Base-by-base conservation (phyloP, 2,113 vertebrate species). In the Saimiri boliviensis region DNA sequence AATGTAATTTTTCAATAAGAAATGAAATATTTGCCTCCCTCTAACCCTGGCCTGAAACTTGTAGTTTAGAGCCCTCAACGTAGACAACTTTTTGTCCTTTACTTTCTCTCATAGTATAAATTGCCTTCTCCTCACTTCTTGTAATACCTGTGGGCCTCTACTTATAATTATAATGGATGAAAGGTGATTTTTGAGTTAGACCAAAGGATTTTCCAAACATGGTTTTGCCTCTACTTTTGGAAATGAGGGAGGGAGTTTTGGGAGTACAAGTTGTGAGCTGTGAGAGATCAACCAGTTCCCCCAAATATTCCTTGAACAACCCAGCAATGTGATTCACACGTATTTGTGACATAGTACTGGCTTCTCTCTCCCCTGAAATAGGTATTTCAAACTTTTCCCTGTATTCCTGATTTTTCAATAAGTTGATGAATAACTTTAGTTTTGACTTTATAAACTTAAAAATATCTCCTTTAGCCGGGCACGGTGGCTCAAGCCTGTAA, bases 401-500 rank as follows among this genome's bases (percentile, higher is more conserved):
- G 30, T 73, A 27, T 76, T 82, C 16, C 23, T 71, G 42, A 60
- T 86, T 77, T 92, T 93, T 85, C 60, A 2, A 68, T 68, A 63
- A 84, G 71, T 81, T 90, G 66, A 93, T 45, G 20, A 52, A 47
- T 81, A 90, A 58, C 11, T 92, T 95, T 70, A 42, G 7, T 85
- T 96, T 25, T 68, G 21, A 85, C 92, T 95, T 92, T 86, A 70
- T 83, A 82, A 96, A 92, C 10, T 94, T 77, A 89, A 89, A 63
- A 89, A 23, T 93, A 76, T 92, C 8, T 87, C n/a, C 21, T 83
- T 89, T 40, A 32, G n/a, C n/a, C n/a, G n/a, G n/a, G n/a, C n/a
- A n/a, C n/a, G n/a, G n/a, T n/a, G n/a, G n/a, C n/a, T n/a, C n/a
- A n/a, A n/a, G n/a, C n/a, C n/a, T n/a, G n/a, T n/a, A n/a, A n/a